Evolutionary conservation across 2,888 invertebrate species (phyloP).

Genomic region (Scaptomyza parva): DNA sequence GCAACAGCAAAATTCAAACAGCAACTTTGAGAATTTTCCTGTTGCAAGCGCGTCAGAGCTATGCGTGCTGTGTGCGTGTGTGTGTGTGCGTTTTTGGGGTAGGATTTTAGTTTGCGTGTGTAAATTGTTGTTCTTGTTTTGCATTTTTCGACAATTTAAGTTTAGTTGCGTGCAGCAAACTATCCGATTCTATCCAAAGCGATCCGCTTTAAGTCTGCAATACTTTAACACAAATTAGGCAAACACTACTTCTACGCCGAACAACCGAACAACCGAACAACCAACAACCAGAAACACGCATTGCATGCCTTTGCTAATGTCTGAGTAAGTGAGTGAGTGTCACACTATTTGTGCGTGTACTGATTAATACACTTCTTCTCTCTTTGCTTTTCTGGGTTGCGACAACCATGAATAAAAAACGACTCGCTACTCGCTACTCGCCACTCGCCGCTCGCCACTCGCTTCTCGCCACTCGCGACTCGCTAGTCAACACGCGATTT

Average conservation of each 20-base stretch:
- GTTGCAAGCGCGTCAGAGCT: slow-evolving; percentile 32
- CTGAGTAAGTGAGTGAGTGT: slow-evolving; percentile 4
- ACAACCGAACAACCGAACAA: too few species aligned
- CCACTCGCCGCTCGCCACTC: too few species aligned
- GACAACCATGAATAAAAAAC: slow-evolving; percentile 21
- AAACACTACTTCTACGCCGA: slow-evolving; percentile 26
- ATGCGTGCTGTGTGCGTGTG: slow-evolving; percentile 20
- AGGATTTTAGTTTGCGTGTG: slow-evolving; percentile 10
- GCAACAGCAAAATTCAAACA: slow-evolving; percentile 48
- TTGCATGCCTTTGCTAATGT: slow-evolving; percentile 9
- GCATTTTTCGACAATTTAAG: slow-evolving; percentile 62
- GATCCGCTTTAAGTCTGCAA: slow-evolving; percentile 57
- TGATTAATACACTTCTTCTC: background rate
- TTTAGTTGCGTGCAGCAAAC: slow-evolving; percentile 65
- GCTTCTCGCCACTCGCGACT: too few species aligned
- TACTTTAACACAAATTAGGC: slow-evolving; percentile 72
- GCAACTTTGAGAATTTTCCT: slow-evolving; percentile 37
- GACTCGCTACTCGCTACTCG: too few species aligned
- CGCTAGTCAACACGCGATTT: slow-evolving; percentile 50
- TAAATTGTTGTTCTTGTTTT: slow-evolving; percentile 49
- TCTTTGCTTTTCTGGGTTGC: slow-evolving; percentile 10
- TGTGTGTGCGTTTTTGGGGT: slow-evolving; percentile 5
- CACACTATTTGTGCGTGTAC: slow-evolving; percentile 11
- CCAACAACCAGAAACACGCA: too few species aligned
- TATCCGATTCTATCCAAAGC: too few species aligned